Percentiles rank a stretch among this genome's conserved stretches.
phyloP scores from a whole-genome alignment of 53 echinoderm and acorn worm genomes.

The Patiria pectinifera region DNA sequence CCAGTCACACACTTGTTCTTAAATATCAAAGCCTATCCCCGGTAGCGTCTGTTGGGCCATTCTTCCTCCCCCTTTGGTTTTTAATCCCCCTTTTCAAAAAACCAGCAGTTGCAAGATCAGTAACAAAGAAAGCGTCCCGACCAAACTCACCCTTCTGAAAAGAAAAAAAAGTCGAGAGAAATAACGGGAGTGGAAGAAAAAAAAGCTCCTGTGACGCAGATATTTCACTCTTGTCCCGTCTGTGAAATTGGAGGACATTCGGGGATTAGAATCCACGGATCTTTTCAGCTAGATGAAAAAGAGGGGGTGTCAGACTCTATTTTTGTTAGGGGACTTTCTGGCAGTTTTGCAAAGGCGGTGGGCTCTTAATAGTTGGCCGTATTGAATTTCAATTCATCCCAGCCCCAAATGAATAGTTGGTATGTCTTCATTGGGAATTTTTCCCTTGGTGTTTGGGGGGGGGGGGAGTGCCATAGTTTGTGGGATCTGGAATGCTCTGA shows the following conservation, averaged over 20 bases:
- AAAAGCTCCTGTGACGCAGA: conserved; percentile 7
- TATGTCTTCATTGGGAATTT: background rate
- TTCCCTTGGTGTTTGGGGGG: background rate
- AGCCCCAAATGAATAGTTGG: background rate
- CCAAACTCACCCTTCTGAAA: conserved; percentile 23
- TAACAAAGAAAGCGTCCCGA: conserved; percentile 45
- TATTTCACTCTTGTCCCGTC: conserved; percentile 3
- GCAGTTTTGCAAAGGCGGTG: conserved; percentile 23
- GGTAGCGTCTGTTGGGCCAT: conserved; percentile 13
- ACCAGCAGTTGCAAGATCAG: conserved; percentile 52
- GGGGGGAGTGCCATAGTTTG: background rate
- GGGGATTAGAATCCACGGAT: conserved; percentile 22
- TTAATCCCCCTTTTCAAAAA: conserved; percentile 53
- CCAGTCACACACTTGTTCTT: conserved; percentile 26
- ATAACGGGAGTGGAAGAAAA: background rate
- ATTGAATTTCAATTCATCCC: conserved; percentile 38
- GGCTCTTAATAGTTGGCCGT: conserved; percentile 25
- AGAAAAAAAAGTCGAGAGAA: background rate
- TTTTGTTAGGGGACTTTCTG: conserved; percentile 26
- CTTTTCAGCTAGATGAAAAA: conserved; percentile 17
- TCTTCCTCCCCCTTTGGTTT: conserved; percentile 21
- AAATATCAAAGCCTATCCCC: conserved; percentile 41
- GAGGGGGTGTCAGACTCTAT: conserved; percentile 23
- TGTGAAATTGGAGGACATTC: conserved; percentile 26
- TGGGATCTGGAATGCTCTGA: background rate